Evolutionary conservation across 2,888 invertebrate genomes (phyloP), one percentile per base, ranked within the genome.

Genomic region (Palloptera scutellata): DNA sequence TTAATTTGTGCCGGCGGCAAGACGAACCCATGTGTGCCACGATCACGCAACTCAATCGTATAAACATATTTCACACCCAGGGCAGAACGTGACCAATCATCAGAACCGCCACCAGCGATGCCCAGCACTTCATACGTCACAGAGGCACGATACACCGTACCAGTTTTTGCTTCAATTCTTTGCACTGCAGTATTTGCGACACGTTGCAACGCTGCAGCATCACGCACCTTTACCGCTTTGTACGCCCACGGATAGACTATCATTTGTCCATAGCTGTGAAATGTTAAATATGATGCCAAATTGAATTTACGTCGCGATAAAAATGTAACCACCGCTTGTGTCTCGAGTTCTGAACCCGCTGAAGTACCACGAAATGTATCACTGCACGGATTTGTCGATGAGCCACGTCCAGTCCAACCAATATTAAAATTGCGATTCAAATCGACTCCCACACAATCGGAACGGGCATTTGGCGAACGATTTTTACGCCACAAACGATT

Each of bases 371-470:
- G 90, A 78, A 88, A 96, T 51, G 91, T 93, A 75, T 95, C 92
- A 59, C 90, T 89, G 76, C 96, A 96, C 0, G 94, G 92, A 75
- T 83, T 77, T 30, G 77, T 74, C 9, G 83, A 82, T 11, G 84
- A 82, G 73, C 93, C 91, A 57, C 87, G 89, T 15, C 94, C 91
- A 40, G 91, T 93, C 95, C 95, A 96, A 65, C 92, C 89, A 75
- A 92, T 92, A 87, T 93, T 92, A 81, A 93, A 96, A 83, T 96
- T 96, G 70, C 96, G 88, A 81, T 95, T 95, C 12, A 95, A 87
- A 82, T 95, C 95, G 0, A 91, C 90, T 1, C 95, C 95, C 1
- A 88, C 82, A 77, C 94, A 94, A 11, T 84, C 82, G 17, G 72
- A 66, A 1, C 72, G 72, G 2, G 43, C 61, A 19, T 83, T 86